A percentile compares a stretch with the other conserved stretches of the same genome.
phyloP scores from a whole-genome alignment of 2,888 invertebrate genomes.

The Prosapia bicincta region DNA sequence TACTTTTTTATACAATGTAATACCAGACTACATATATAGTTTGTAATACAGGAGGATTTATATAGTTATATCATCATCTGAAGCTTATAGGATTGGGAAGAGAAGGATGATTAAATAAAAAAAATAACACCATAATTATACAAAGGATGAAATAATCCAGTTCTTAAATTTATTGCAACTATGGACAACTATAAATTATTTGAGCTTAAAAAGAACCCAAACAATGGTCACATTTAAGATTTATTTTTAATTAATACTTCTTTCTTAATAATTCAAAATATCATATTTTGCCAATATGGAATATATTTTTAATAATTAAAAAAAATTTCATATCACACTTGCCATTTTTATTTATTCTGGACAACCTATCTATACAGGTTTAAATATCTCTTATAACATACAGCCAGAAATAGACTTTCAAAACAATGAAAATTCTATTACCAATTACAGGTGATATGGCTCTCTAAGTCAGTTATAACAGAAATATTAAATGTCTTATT shows the following conservation, averaged over 20 bases:
- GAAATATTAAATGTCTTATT: neutral
- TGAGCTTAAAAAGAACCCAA: constrained; percentile 33
- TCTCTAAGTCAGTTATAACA: neutral
- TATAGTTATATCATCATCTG: no score
- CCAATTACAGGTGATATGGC: neutral
- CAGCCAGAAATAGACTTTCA: neutral
- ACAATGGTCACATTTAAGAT: constrained; percentile 21
- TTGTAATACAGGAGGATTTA: no score
- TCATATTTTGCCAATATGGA: constrained; percentile 2
- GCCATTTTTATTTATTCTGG: constrained; percentile 19
- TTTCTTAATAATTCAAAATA: constrained; percentile 22
- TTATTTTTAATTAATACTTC: constrained; percentile 18
- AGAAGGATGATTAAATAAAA: neutral
- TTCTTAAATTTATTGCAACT: constrained; percentile 36
- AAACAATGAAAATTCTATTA: neutral
- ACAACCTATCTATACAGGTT: neutral
- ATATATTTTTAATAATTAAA: constrained; percentile 12
- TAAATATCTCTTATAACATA: neutral
- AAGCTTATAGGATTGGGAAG: no score
- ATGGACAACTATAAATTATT: constrained; percentile 34
- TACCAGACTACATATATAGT: no score
- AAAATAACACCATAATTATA: neutral
- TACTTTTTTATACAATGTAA: no score
- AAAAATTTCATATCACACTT: neutral
- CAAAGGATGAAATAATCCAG: neutral